A percentile compares a stretch with the other conserved stretches of the same genome.
Evolutionary conservation across 2,888 invertebrate genomes (phyloP).

Genomic region (Leistus spinibarbis): DNA sequence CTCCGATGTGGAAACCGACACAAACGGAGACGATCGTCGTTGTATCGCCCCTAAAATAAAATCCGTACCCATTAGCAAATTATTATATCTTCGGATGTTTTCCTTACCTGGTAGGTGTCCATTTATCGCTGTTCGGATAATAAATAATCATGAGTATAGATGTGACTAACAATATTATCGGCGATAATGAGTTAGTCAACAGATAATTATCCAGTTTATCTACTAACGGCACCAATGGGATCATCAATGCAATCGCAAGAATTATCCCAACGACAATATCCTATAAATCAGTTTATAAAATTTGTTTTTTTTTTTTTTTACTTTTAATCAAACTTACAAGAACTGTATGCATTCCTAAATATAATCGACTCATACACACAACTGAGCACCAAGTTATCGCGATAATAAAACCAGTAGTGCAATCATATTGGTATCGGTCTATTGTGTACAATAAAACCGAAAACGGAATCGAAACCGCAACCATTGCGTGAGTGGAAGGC

Average conservation of each 20-base stretch:
- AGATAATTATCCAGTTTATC: slow-evolving; percentile 76
- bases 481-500: slow-evolving; percentile 95
- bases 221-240: slow-evolving; percentile 75
- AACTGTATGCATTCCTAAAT: slow-evolving; percentile 92
- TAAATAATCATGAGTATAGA: slow-evolving; percentile 74
- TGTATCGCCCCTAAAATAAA: slow-evolving; percentile 85
- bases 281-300: slow-evolving; percentile 59
- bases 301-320: neutral
- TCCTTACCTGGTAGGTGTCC: slow-evolving; percentile 85
- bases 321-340: slow-evolving; percentile 64
- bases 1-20: slow-evolving; percentile 77
- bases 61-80: neutral
- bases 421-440: slow-evolving; percentile 77
- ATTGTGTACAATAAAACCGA: slow-evolving; percentile 81
- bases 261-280: slow-evolving; percentile 82
- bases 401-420: slow-evolving; percentile 63
- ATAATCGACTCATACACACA: slow-evolving; percentile 84
- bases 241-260: slow-evolving; percentile 71
- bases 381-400: slow-evolving; percentile 74
- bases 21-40: slow-evolving; percentile 85
- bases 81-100: neutral
- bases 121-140: slow-evolving; percentile 82
- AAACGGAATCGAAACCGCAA: slow-evolving; percentile 86
- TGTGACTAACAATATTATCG: slow-evolving; percentile 66
- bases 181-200: slow-evolving; percentile 69